phyloP scores from a whole-genome alignment of 2,113 vertebrate genomes.

The Gallinago media region DNA sequence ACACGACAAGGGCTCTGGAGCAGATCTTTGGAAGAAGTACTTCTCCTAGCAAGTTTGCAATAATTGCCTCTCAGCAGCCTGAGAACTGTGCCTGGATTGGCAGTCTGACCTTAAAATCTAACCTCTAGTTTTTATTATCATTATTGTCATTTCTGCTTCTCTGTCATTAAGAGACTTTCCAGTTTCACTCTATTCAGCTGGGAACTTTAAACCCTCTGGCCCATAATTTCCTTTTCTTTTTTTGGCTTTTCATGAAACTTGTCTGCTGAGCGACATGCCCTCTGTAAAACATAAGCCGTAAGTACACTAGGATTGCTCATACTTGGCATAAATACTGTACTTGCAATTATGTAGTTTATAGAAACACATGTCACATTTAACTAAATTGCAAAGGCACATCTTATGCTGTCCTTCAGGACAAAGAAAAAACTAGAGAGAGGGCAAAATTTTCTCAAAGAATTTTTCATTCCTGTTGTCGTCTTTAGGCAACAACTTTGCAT shows the following conservation, averaged over 20 bases:
- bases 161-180: slow-evolving; percentile 55
- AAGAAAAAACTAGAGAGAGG: neutral
- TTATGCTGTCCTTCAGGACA: slow-evolving; percentile 59
- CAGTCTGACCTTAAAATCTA: slow-evolving; percentile 54
- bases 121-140: slow-evolving; percentile 33
- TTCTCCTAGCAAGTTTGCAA: slow-evolving; percentile 13
- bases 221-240: slow-evolving; percentile 55
- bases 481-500: neutral
- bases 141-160: slow-evolving; percentile 46
- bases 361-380: slow-evolving; percentile 61
- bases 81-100: slow-evolving; percentile 27
- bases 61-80: slow-evolving; percentile 42
- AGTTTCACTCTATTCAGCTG: slow-evolving; percentile 45
- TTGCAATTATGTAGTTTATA: slow-evolving; percentile 57
- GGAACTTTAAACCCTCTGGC: slow-evolving; percentile 60
- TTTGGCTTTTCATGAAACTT: slow-evolving; percentile 52
- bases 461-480: neutral
- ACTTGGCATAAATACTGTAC: slow-evolving; percentile 63
- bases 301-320: slow-evolving; percentile 59
- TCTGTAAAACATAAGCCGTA: slow-evolving; percentile 57
- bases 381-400: slow-evolving; percentile 40
- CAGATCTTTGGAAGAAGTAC: slow-evolving; percentile 3
- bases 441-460: slow-evolving; percentile 32
- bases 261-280: slow-evolving; percentile 61
- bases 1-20: neutral